A percentile compares a stretch with the other conserved stretches of the same genome.
These are phyloP conservation scores for Orthonyx spaldingii DNA, from an alignment of 2,113 vertebrate genomes.

Conservation along the genomic window DNA sequence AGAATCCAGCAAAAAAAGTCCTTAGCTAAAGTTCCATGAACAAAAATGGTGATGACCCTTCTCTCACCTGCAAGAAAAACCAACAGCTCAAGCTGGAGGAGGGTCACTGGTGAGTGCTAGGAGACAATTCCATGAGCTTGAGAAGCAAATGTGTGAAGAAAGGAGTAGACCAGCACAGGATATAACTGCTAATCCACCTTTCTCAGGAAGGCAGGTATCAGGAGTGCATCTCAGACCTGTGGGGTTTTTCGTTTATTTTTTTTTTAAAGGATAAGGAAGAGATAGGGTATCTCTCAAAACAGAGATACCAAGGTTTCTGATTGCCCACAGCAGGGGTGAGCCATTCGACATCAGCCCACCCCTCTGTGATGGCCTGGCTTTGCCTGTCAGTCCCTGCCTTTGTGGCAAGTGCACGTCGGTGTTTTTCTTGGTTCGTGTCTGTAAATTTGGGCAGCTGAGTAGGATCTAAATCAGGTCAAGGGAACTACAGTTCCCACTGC, in stretches of 20 bases:
- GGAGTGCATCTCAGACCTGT: neutral
- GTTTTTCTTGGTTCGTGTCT: neutral
- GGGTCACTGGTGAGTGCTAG: neutral
- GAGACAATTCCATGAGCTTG: neutral
- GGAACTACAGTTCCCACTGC: neutral
- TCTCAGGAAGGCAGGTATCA: neutral
- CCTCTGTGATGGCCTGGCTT: neutral
- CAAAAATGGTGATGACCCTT: neutral
- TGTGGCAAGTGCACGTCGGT: neutral
- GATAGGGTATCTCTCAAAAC: neutral
- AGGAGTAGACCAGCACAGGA: neutral
- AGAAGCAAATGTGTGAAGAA: neutral
- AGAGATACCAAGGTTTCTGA: neutral
- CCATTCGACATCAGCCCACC: neutral
- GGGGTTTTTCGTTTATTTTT: neutral
- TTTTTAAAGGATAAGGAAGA: neutral
- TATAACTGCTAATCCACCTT: neutral
- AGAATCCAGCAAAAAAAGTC: neutral
- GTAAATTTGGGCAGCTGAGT: neutral
- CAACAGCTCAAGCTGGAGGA: neutral
- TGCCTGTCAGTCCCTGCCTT: neutral
- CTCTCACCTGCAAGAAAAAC: neutral
- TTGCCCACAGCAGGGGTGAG: neutral
- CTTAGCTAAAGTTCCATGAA: neutral
- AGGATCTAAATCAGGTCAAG: slow-evolving; percentile 25